Evolutionary conservation across 2,888 invertebrate genomes (phyloP), one percentile per base, ranked within the genome.

Genomic region (Hyles lineata): DNA sequence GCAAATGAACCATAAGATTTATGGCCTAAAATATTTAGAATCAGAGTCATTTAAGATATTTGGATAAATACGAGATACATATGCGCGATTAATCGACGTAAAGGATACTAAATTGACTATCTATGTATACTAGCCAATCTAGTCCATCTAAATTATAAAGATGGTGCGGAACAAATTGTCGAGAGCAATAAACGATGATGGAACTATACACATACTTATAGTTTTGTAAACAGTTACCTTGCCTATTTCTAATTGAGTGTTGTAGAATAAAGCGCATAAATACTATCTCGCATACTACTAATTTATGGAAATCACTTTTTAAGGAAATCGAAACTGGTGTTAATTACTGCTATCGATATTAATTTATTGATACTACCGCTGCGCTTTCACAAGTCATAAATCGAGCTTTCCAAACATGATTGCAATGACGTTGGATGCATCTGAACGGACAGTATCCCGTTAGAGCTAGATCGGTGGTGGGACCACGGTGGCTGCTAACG

Each of bases 401-500:
- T 23, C 43, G 21, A 43, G 43, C 43, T 21, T 43, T 67, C 21
- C 67, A 23, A 50, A 50, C 23, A 17, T 23, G 67, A 67, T 23
- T 67, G 67, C 19, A 67, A 50, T 50, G 43, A 23, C 7, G 67
- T 43, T 50, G 67, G 67, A 21, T 67, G 67, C 67, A 67, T 67
- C 67, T 67, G 67, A 50, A 43, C 67, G 67, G 67, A 59, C 52
- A 19, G 23, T 60, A 86, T 89, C 86, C 91, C 91, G 92, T 92
- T 92, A 92, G 82, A 80, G 84, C 80, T 85, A 88, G 87, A 88
- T 87, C 79, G 32, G 55, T 55, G 77, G 79, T 79, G 80, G 82
- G 76, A 77, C 55, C 55, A n/a, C 89, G 78, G 60, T 60, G 59
- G 60, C 82, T 83, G 73, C 78, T 88, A 90, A 91, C 91, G 89